Conservation (phyloP, 2,888 invertebrate species). For the Drosophila meridiana region DNA sequence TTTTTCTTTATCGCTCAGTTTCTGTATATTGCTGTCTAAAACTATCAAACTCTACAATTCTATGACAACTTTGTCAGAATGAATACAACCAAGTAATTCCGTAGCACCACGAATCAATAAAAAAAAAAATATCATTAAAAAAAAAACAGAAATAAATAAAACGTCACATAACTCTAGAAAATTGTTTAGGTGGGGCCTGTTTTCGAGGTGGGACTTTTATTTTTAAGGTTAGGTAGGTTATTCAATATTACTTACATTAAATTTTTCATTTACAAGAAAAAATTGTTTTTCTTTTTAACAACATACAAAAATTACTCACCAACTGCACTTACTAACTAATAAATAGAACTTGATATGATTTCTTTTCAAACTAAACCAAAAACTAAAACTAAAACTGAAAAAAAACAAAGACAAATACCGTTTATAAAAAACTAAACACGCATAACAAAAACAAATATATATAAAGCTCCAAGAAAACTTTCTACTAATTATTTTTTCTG, state of each 20-base stretch:
- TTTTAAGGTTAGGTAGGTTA: slow-evolving; percentile 19
- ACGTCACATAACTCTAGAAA: slow-evolving; percentile 2
- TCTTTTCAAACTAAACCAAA: slow-evolving; percentile 23
- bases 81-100: slow-evolving; percentile 27
- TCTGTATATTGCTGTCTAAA: slow-evolving; percentile 5
- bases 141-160: slow-evolving; percentile 17
- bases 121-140: neutral
- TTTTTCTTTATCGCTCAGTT: slow-evolving; percentile 14
- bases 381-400: slow-evolving; percentile 24
- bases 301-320: slow-evolving; percentile 63
- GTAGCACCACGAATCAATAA: slow-evolving; percentile 13
- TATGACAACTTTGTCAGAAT: slow-evolving; percentile 14
- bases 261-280: slow-evolving; percentile 22
- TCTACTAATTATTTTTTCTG: slow-evolving; percentile 36
- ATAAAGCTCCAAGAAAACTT: slow-evolving; percentile 39
- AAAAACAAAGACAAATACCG: slow-evolving; percentile 25
- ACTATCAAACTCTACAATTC: neutral
- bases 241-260: slow-evolving; percentile 47
- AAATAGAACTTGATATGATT: slow-evolving; percentile 44
- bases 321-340: slow-evolving; percentile 60
- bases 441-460: slow-evolving; percentile 51
- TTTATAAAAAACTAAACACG: slow-evolving; percentile 57
- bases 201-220: neutral
- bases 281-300: slow-evolving; percentile 40
- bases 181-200: neutral